These are phyloP conservation scores for Notodonta dromedarius DNA, from an alignment of 2,888 invertebrate species.

Conservation along the genomic window DNA sequence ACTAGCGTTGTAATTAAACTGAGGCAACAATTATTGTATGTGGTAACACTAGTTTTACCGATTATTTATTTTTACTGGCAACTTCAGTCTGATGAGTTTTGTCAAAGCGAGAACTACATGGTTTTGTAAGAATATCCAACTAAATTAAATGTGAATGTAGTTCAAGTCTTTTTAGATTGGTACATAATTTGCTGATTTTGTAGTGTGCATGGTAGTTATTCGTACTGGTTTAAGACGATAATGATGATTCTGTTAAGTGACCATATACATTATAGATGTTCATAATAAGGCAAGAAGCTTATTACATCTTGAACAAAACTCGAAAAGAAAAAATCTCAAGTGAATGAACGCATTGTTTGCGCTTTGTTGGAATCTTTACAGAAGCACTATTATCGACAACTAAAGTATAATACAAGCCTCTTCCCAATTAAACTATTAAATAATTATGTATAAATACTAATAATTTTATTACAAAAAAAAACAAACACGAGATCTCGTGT, in stretches of 20 bases:
- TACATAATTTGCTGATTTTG: background rate
- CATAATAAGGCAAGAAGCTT: too few species aligned
- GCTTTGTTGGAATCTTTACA: background rate
- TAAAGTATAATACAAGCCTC: constrained; percentile 41
- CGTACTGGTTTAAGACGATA: too few species aligned
- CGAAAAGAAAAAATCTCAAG: too few species aligned
- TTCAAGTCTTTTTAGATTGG: constrained; percentile 3
- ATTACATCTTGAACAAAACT: too few species aligned
- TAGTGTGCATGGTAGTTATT: background rate
- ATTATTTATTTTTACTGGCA: constrained; percentile 25
- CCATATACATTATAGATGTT: background rate
- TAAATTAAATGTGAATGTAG: background rate
- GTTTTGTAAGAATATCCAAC: too few species aligned
- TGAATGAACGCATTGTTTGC: background rate
- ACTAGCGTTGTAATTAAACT: constrained; percentile 10
- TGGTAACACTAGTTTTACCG: constrained; percentile 39
- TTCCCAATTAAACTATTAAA: constrained; percentile 40
- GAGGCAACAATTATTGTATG: constrained; percentile 6
- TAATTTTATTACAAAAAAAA: too few species aligned
- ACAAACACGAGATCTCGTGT: too few species aligned
- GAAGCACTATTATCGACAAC: constrained; percentile 22
- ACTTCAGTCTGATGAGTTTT: constrained; percentile 24
- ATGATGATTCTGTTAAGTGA: background rate
- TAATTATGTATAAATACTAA: constrained; percentile 39
- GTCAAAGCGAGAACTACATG: constrained; percentile 23